These are phyloP conservation scores for Orientallactaga sibirica DNA, from an alignment of 2,797 vertebrate genomes.

Conservation along the genomic window DNA sequence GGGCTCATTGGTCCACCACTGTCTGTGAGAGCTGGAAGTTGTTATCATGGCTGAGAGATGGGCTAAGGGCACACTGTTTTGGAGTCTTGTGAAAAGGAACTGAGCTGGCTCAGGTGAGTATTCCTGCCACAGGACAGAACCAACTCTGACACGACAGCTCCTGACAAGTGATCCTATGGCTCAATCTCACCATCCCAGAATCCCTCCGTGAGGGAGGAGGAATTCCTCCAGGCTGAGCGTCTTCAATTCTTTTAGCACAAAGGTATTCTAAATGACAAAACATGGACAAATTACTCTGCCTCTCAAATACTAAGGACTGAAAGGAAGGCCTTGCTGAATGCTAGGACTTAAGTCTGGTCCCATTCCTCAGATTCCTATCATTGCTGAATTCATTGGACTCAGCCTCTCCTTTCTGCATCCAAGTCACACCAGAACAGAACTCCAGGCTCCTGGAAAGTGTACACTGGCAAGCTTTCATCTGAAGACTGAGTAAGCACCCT, in stretches of 20 bases:
- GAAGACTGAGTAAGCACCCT: background rate
- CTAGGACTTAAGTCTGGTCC: background rate
- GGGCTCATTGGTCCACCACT: background rate
- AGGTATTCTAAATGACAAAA: background rate
- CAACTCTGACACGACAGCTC: background rate
- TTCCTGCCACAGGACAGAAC: background rate
- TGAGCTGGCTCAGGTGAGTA: accelerated
- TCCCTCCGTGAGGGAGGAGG: background rate
- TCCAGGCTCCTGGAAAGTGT: background rate
- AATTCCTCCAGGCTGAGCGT: background rate
- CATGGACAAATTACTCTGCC: background rate
- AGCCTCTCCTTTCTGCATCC: background rate
- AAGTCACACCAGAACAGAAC: background rate
- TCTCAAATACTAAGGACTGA: background rate
- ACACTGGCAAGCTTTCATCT: background rate
- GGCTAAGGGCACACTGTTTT: background rate
- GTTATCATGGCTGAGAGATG: background rate
- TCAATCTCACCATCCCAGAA: background rate
- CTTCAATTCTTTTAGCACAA: background rate
- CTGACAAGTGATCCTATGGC: background rate
- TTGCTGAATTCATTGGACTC: background rate
- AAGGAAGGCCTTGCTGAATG: background rate
- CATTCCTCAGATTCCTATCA: background rate
- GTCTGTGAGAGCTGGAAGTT: background rate
- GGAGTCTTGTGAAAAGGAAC: background rate